Conservation (phyloP, 2,113 vertebrate genomes). For the Axis porcinus region DNA sequence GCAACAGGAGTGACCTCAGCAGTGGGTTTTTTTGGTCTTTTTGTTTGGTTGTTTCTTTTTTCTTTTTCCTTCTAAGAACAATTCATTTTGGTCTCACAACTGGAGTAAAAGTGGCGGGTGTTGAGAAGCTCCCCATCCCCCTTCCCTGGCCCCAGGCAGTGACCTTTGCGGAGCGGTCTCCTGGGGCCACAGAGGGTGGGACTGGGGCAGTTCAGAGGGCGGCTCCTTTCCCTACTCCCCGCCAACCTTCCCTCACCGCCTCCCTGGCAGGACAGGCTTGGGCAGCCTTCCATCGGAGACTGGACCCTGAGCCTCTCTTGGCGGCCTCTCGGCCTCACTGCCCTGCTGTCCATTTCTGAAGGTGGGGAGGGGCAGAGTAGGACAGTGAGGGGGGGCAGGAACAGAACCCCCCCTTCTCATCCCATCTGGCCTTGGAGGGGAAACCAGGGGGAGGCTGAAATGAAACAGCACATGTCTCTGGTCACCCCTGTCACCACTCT, state of each 20-base stretch:
- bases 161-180: background rate
- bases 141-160: background rate
- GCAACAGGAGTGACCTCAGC: background rate
- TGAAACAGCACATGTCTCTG: too few species aligned
- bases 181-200: background rate
- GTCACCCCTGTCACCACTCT: too few species aligned
- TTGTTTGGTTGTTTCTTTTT: background rate
- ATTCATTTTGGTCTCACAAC: slow-evolving; percentile 9
- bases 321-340: accelerated
- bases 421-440: background rate
- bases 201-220: background rate
- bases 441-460: background rate
- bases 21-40: background rate
- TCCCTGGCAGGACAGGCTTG: background rate
- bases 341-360: background rate
- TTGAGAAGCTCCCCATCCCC: background rate
- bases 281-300: background rate
- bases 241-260: background rate
- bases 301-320: background rate
- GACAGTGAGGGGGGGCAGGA: background rate
- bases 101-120: background rate
- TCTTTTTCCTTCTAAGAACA: slow-evolving; percentile 31
- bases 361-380: background rate
- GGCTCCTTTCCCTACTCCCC: background rate
- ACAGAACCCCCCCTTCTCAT: background rate